A percentile compares a stretch with the other conserved stretches of the same genome.
These are phyloP conservation scores for Megalonaias nervosa DNA, from an alignment of 1,140 invertebrate species.

Conservation along the genomic window DNA sequence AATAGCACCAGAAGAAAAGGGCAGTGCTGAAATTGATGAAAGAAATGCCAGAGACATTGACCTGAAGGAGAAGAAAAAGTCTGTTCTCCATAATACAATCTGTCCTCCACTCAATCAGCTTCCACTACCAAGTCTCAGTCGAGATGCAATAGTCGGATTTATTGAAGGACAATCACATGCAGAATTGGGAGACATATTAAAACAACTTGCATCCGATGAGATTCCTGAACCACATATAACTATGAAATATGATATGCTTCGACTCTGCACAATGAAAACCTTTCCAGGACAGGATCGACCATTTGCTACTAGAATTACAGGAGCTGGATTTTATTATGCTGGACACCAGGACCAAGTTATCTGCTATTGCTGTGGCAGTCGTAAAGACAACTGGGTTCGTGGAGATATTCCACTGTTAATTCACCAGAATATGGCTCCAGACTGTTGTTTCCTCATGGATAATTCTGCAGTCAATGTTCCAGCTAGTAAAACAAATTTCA, in stretches of 20 bases:
- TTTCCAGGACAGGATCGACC: conserved; percentile 11
- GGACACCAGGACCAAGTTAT: conserved; percentile 14
- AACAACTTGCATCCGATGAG: too few species aligned
- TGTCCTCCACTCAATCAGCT: too few species aligned
- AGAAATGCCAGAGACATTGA: too few species aligned
- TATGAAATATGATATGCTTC: conserved; percentile 21
- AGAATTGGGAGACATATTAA: too few species aligned
- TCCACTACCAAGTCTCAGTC: too few species aligned
- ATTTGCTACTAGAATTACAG: conserved; percentile 9
- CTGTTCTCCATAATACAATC: too few species aligned
- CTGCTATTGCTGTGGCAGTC: conserved; percentile 21
- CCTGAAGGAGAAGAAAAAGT: too few species aligned
- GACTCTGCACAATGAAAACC: conserved; percentile 13
- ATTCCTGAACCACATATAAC: not conserved
- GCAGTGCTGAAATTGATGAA: too few species aligned
- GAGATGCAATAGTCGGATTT: too few species aligned
- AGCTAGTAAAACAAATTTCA: not conserved
- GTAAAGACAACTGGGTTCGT: conserved; percentile 9
- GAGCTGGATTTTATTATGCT: conserved; percentile 27
- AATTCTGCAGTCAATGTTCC: conserved; percentile 20
- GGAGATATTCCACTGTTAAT: conserved; percentile 4
- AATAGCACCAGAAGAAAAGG: too few species aligned
- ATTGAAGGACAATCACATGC: too few species aligned
- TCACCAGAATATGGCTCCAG: conserved; percentile 11
- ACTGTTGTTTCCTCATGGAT: conserved; percentile 10